These are phyloP conservation scores for Ormyrus nitidulus DNA, from an alignment of 2,888 invertebrate genomes.

Conservation along the genomic window DNA sequence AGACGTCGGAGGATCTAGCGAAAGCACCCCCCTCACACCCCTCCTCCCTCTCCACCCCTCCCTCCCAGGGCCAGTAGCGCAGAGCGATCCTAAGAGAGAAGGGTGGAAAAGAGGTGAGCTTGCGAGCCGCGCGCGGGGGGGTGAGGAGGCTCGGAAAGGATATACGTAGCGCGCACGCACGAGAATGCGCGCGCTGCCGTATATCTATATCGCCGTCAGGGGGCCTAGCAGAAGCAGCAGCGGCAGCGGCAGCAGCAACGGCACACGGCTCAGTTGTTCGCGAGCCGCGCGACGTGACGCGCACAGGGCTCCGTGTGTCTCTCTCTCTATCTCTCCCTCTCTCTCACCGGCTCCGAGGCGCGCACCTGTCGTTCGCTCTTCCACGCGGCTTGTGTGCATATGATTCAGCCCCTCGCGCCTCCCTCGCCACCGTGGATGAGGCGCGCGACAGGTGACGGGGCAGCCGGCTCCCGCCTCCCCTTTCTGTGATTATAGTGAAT, in stretches of 20 bases:
- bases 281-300: constrained; percentile 67
- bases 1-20: constrained; percentile 34
- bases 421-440: neutral
- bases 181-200: neutral
- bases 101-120: constrained; percentile 10
- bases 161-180: neutral
- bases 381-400: neutral
- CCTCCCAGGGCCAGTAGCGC: no score
- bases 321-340: neutral
- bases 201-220: constrained; percentile 7
- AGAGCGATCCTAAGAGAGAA: constrained; percentile 20
- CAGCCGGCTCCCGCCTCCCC: neutral
- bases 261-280: constrained; percentile 67
- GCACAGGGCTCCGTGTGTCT: neutral
- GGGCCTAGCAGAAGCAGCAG: constrained; percentile 3
- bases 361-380: neutral
- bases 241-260: constrained; percentile 57
- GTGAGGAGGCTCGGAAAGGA: constrained; percentile 9
- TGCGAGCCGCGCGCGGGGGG: constrained; percentile 28
- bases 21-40: no score
- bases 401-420: neutral
- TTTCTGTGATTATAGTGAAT: neutral
- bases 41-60: neutral
- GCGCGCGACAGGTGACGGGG: neutral
- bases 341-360: neutral